Conservation (phyloP, 2,797 vertebrate species). For the Eulemur rubriventer region DNA sequence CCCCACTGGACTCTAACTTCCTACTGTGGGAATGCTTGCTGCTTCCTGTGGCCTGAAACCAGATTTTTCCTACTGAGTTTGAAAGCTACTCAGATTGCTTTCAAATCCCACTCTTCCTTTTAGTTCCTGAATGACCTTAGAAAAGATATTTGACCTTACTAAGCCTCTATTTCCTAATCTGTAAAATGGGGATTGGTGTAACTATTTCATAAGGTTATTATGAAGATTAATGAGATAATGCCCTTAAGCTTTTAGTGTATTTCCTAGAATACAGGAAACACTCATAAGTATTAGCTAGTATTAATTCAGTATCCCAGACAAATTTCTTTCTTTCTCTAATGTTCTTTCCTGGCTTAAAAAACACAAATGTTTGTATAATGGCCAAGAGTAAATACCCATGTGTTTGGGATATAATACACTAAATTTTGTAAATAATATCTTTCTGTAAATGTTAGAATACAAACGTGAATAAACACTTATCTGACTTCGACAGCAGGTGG, state of each 20-base stretch:
- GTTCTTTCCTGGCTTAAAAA: neutral
- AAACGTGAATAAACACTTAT: slow-evolving; percentile 70
- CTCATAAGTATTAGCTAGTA: neutral
- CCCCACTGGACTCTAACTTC: neutral
- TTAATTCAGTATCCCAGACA: slow-evolving; percentile 12
- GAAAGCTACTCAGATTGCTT: neutral
- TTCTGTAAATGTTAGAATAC: slow-evolving; percentile 48
- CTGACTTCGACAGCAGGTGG: slow-evolving; percentile 54
- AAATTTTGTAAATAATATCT: slow-evolving; percentile 56
- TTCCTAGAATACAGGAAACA: neutral
- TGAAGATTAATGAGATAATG: neutral
- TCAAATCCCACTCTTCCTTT: neutral
- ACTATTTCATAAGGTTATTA: neutral
- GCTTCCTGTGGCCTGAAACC: neutral
- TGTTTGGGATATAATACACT: slow-evolving; percentile 14
- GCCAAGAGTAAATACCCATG: slow-evolving; percentile 30
- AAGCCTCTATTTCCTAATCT: neutral
- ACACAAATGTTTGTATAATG: neutral
- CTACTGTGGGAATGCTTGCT: neutral
- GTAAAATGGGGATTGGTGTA: neutral
- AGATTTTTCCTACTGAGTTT: neutral
- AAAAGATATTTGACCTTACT: neutral
- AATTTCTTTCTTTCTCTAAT: slow-evolving; percentile 21
- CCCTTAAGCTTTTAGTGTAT: neutral
- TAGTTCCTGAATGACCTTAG: neutral